Evolutionary conservation across 23 tunicate genomes (phyloP).

Genomic region (Botrylloides violaceus): DNA sequence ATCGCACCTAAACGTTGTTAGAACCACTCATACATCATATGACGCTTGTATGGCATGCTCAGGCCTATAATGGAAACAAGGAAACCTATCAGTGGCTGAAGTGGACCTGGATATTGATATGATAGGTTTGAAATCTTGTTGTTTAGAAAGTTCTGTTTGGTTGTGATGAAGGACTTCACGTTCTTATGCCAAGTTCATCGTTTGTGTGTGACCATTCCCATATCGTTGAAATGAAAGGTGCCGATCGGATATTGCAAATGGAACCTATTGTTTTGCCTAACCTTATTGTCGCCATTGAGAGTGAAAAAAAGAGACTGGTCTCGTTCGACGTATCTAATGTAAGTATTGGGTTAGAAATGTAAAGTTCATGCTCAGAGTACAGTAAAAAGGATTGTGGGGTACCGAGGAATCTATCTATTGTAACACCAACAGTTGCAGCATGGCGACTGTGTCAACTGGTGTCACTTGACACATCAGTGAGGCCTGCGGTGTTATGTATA

Average conservation of each 20-base stretch:
- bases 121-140: background rate
- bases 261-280: slow-evolving; percentile 16
- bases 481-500: too few species aligned
- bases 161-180: slow-evolving; percentile 63
- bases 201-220: slow-evolving; percentile 31
- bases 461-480: too few species aligned
- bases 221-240: slow-evolving; percentile 51
- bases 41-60: too few species aligned
- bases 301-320: slow-evolving; percentile 38
- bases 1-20: too few species aligned
- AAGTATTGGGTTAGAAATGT: background rate
- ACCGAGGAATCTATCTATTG: too few species aligned
- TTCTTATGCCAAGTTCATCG: slow-evolving; percentile 46
- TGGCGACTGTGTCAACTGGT: too few species aligned
- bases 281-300: slow-evolving; percentile 65
- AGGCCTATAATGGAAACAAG: too few species aligned
- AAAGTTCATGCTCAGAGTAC: too few species aligned
- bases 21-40: too few species aligned
- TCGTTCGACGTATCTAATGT: slow-evolving; percentile 35
- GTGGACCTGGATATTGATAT: background rate
- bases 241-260: slow-evolving; percentile 41
- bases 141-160: slow-evolving; percentile 54
- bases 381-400: too few species aligned
- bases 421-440: too few species aligned
- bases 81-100: too few species aligned